Percentiles rank a stretch among this genome's conserved stretches.
These are phyloP conservation scores for Nebria brevicollis DNA, from an alignment of 2,888 invertebrate genomes.

Conservation along the genomic window DNA sequence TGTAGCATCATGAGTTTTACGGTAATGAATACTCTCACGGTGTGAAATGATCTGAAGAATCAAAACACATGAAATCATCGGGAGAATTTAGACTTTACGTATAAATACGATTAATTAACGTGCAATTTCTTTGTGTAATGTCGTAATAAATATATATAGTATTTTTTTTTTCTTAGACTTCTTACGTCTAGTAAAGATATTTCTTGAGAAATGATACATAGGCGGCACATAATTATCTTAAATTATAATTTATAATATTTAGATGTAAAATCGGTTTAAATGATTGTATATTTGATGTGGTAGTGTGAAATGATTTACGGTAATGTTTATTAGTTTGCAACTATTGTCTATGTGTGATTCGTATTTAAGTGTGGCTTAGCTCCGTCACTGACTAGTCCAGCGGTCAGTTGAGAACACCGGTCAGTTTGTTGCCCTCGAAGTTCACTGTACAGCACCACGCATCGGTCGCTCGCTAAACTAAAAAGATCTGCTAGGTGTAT, in stretches of 20 bases:
- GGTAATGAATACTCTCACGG: not conserved
- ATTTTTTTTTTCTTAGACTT: not conserved
- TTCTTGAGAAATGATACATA: conserved; percentile 3
- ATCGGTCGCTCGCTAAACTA: conserved; percentile 9
- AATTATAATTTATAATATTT: too few relatives aligned
- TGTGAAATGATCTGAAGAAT: not conserved
- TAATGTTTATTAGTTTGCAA: not conserved
- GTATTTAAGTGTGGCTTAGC: not conserved
- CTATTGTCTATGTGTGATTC: not conserved
- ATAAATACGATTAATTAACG: not conserved
- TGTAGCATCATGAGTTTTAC: not conserved
- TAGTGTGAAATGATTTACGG: not conserved
- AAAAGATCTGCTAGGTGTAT: not conserved
- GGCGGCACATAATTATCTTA: not conserved
- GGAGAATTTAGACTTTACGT: not conserved
- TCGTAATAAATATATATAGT: not conserved
- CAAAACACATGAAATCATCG: not conserved
- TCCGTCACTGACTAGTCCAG: conserved; percentile 28
- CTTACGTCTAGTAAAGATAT: not conserved
- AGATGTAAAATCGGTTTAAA: too few relatives aligned
- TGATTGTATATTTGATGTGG: too few relatives aligned
- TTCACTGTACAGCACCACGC: conserved; percentile 36
- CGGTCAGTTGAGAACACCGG: conserved; percentile 35
- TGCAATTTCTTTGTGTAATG: not conserved
- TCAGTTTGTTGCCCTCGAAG: conserved; percentile 46